phyloP scores from a whole-genome alignment of 1,140 invertebrate genomes.

The Euwallacea fornicatus region DNA sequence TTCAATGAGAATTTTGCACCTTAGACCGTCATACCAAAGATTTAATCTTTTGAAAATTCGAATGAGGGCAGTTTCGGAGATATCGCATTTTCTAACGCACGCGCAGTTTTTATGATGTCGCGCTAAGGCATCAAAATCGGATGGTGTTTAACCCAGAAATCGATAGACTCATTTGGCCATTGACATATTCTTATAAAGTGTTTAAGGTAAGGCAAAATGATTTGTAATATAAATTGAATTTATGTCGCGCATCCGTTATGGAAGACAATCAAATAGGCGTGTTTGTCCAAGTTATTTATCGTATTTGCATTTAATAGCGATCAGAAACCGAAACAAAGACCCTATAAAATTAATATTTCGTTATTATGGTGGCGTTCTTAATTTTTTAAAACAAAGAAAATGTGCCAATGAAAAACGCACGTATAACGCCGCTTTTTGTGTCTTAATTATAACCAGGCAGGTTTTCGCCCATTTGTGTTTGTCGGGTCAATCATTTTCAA shows the following conservation, averaged over 20 bases:
- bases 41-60: too few species aligned
- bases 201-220: conserved; percentile 5
- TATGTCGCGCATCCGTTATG: conserved; percentile 33
- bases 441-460: neutral
- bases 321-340: conserved; percentile 24
- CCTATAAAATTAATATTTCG: conserved; percentile 22
- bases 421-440: too few species aligned
- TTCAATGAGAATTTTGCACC: too few species aligned
- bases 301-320: conserved; percentile 34
- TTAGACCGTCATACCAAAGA: too few species aligned
- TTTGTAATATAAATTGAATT: conserved; percentile 33
- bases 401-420: conserved; percentile 3
- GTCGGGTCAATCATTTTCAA: too few species aligned
- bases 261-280: conserved; percentile 38
- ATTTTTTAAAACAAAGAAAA: conserved; percentile 19
- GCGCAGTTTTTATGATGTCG: too few species aligned
- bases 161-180: neutral
- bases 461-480: neutral
- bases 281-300: conserved; percentile 35
- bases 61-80: too few species aligned
- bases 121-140: too few species aligned
- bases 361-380: conserved; percentile 13
- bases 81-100: too few species aligned
- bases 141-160: too few species aligned
- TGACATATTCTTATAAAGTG: neutral